Base-by-base conservation (phyloP, 1,140 invertebrate genomes). In the Drosophila pallidifrons region DNA sequence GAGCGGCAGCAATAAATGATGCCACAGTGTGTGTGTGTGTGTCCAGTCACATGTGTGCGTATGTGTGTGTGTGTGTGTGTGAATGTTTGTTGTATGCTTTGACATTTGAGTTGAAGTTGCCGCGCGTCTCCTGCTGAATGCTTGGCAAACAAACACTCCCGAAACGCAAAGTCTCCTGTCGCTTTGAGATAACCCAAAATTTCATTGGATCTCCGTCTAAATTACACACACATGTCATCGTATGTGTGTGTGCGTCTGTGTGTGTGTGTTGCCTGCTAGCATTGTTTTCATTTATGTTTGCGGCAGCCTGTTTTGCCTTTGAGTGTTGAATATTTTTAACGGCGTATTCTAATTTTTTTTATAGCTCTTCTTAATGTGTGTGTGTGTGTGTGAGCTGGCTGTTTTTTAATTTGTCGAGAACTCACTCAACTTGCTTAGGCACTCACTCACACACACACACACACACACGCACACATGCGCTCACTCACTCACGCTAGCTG, bases 171-270 rank as follows among this genome's bases (percentile, higher is more conserved):
- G 15, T 49, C 46, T 55, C 46, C 46, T 38, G 51, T 25, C 38
- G 41, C 8, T 68, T 57, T 41, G 5, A 59, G 45, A 43, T 49
- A 72, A 72, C 46, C 69, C 69, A 47, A 73, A 66, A 72, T 77
- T 73, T 77, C 69, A 77, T 77, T 77, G 75, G 75, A 75, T 75
- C 67, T 57, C 58, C 25, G 16, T 63, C 55, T 70, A 75, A 75
- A 70, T 75, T 75, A 75, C 67, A 64, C 41, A 69, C 71, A 68
- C 45, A 43, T 13, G 20, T 38, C 2, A 8, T 2, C 35, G 28
- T 28, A 11, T 16, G 25, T 16, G 11, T 46, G 28, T 25, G 35
- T 46, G 15, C 13, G 43, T n/a, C n/a, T n/a, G n/a, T 60, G 10
- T 7, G 35, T 46, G 15, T 20, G 43, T 32, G 68, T 13, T 46